Evolutionary conservation across 1,140 invertebrate species (phyloP), one percentile per base, ranked within the genome.

Genomic region (Brachionus paranguensis): DNA sequence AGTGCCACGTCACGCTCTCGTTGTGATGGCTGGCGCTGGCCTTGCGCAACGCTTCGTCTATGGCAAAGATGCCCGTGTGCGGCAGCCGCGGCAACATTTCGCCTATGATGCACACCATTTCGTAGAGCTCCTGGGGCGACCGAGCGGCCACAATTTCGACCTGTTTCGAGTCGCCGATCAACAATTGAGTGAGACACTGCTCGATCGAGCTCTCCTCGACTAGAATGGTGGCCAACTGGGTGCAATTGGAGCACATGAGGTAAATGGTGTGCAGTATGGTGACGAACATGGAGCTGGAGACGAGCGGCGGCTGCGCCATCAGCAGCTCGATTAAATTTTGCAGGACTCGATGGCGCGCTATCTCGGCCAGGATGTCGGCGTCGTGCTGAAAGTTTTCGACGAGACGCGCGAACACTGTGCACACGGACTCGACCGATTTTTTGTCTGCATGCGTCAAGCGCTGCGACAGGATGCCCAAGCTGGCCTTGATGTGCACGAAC

Each of bases 321-420:
- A 98, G 89, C 93, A 91, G 85, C 85, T 89, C 88, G 85, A 89
- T 87, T 12, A 89, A 91, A 90, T 98, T 98, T 41, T 94, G 94
- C 2, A 98, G 91, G 65, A 98, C 89, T 88, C 95, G 94, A 27
- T 94, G 93, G 84, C 95, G 95, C 72, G 97, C 96, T 85, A 99
- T 98, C 90, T 99, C 96, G 87, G 95, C 94, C 64, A 99, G 90
- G 85, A 94, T 93, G 7, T 93, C 92, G 41, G 96, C 93, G 88
- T 99, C 96, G 86, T 94, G 92, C 88, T 98, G 96, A 89, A 96
- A 96, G 89, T 96, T 97, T 86, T 99, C 97, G 0, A 99, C 96
- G 10, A 99, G 91, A 17, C 97, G 92, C 85, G 94, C 95, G 88
- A 99, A 98, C 24, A 96, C 96, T 76, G 96, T 92, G 87, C 97